Conservation (phyloP, 2,888 invertebrate species). For the Diadegma fenestrale region DNA sequence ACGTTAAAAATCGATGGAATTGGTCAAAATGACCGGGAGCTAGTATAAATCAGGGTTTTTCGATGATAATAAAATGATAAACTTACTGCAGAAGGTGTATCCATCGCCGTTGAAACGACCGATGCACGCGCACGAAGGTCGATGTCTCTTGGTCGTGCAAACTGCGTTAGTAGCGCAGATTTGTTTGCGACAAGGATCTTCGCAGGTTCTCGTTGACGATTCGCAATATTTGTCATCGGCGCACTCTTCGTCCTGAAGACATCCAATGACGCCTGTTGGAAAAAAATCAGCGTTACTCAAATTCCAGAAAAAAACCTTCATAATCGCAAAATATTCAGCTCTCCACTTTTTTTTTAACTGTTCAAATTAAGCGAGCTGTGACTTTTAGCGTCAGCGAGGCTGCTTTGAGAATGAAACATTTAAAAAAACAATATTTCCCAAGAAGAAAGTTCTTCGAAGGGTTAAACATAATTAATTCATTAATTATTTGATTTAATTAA, state of each 20-base stretch:
- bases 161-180: slow-evolving; percentile 91
- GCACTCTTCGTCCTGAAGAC: slow-evolving; percentile 91
- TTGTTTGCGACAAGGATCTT: slow-evolving; percentile 92
- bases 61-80: slow-evolving; percentile 17
- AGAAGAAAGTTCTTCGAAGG: not conserved
- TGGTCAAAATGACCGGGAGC: not conserved
- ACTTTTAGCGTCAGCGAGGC: too few species aligned
- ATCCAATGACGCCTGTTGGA: slow-evolving; percentile 85
- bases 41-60: slow-evolving; percentile 18
- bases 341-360: too few species aligned
- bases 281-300: slow-evolving; percentile 1
- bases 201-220: slow-evolving; percentile 89
- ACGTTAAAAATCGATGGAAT: not conserved
- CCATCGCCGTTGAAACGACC: slow-evolving; percentile 92
- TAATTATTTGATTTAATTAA: too few species aligned
- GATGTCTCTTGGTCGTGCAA: slow-evolving; percentile 92
- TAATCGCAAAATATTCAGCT: too few species aligned
- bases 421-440: not conserved
- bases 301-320: too few species aligned
- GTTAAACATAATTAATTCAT: too few species aligned
- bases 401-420: not conserved
- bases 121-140: slow-evolving; percentile 91
- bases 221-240: slow-evolving; percentile 92
- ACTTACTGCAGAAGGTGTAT: slow-evolving; percentile 90
- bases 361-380: too few species aligned